These are phyloP conservation scores for Periparus ater DNA, from an alignment of 2,797 vertebrate species.

Conservation along the genomic window DNA sequence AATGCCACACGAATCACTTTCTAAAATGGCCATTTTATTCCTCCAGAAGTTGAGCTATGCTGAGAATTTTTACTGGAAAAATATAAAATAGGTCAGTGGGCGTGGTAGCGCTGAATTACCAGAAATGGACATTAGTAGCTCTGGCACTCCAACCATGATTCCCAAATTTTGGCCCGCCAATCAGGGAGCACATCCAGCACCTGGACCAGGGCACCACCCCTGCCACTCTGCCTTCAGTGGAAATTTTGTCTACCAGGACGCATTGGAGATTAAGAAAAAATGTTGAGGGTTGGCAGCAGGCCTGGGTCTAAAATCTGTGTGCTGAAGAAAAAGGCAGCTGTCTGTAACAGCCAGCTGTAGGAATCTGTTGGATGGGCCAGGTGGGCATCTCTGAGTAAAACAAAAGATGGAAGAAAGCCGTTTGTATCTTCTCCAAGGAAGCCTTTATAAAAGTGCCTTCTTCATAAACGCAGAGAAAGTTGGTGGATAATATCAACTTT, in stretches of 20 bases:
- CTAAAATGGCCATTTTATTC: not conserved
- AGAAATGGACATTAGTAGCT: conserved; percentile 13
- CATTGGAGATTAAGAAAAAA: conserved; percentile 57
- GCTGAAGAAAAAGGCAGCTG: conserved; percentile 46
- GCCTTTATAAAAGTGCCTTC: not conserved
- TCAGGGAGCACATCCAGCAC: not conserved
- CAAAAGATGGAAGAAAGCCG: not conserved
- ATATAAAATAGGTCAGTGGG: conserved; percentile 16
- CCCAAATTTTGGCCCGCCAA: not conserved
- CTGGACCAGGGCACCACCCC: not conserved
- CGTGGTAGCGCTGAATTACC: not conserved
- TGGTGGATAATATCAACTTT: conserved; percentile 16
- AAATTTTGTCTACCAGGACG: conserved; percentile 4
- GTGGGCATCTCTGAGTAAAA: not conserved
- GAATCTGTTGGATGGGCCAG: conserved; percentile 17
- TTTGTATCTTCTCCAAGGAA: not conserved
- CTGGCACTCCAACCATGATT: not conserved
- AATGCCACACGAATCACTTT: not conserved
- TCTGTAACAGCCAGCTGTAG: conserved; percentile 19
- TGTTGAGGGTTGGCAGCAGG: conserved; percentile 46
- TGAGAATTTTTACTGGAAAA: conserved; percentile 14
- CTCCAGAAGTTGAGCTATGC: not conserved
- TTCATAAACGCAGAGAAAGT: not conserved
- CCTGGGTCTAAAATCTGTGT: not conserved
- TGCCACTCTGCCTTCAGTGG: conserved; percentile 26